phyloP scores from a whole-genome alignment of 2,113 vertebrate species.

The Colinus virginianus region DNA sequence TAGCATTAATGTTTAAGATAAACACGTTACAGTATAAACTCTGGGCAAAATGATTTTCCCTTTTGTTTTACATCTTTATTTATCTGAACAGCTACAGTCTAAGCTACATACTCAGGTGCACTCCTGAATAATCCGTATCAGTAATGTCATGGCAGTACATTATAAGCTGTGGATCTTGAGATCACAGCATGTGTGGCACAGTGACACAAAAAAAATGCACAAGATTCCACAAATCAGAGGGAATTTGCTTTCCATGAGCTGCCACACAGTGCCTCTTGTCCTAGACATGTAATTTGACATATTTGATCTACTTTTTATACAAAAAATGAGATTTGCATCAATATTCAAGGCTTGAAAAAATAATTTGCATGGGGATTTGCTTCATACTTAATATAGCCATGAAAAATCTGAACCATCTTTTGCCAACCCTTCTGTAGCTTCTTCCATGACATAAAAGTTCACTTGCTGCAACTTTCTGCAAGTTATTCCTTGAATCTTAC shows the following conservation, averaged over 20 bases:
- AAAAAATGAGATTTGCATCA: background rate
- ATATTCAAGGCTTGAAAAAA: background rate
- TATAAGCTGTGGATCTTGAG: background rate
- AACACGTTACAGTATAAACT: background rate
- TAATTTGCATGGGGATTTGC: background rate
- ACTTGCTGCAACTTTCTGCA: background rate
- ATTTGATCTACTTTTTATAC: background rate
- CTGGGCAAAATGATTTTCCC: background rate
- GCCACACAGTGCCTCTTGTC: background rate
- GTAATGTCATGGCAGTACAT: rapidly evolving
- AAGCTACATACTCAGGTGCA: background rate
- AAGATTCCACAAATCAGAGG: background rate
- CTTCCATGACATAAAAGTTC: background rate
- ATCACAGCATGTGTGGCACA: rapidly evolving
- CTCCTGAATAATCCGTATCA: background rate
- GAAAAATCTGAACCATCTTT: background rate
- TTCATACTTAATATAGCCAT: background rate
- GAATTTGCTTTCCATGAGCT: background rate
- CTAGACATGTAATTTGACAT: background rate
- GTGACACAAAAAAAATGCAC: background rate
- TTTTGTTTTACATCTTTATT: background rate
- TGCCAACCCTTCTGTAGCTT: background rate
- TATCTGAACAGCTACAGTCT: background rate
- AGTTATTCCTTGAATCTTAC: background rate
- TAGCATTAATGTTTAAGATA: background rate